These are phyloP conservation scores for Bufotes viridis DNA, from an alignment of 2,797 vertebrate genomes.

Conservation along the genomic window DNA sequence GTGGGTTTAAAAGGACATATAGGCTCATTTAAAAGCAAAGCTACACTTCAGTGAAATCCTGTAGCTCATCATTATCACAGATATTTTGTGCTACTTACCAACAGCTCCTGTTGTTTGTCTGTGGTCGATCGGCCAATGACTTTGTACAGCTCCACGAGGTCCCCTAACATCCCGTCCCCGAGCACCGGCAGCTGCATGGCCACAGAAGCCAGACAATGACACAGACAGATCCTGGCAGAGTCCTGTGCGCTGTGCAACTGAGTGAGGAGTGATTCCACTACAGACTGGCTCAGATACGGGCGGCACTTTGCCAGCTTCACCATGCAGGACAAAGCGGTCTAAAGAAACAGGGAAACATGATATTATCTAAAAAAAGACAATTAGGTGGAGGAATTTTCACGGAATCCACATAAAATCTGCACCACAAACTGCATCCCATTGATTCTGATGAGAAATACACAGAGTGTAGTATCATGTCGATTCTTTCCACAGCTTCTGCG, in stretches of 20 bases:
- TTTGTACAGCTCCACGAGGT: slow-evolving; percentile 91
- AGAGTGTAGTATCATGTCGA: too few relatives aligned
- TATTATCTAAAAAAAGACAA: neutral
- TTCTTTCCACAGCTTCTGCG: too few relatives aligned
- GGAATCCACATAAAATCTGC: too few relatives aligned
- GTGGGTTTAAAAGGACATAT: too few relatives aligned
- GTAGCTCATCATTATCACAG: too few relatives aligned
- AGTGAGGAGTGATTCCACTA: slow-evolving; percentile 89
- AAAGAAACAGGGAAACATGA: slow-evolving; percentile 13
- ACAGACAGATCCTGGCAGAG: slow-evolving; percentile 86
- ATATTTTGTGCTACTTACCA: slow-evolving; percentile 78
- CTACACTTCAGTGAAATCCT: too few relatives aligned
- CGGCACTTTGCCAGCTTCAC: slow-evolving; percentile 90
- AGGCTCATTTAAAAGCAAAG: too few relatives aligned
- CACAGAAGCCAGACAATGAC: slow-evolving; percentile 92
- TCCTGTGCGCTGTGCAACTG: slow-evolving; percentile 91
- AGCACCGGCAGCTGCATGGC: slow-evolving; percentile 93
- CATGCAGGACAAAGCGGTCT: slow-evolving; percentile 90
- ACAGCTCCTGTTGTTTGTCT: slow-evolving; percentile 92
- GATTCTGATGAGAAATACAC: too few relatives aligned
- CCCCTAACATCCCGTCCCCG: slow-evolving; percentile 93
- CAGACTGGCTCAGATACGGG: slow-evolving; percentile 89
- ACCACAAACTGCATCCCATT: too few relatives aligned
- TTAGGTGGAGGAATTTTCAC: neutral
- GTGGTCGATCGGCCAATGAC: slow-evolving; percentile 86